These are phyloP conservation scores for Eurois occulta DNA, from an alignment of 2,888 invertebrate species.

Conservation along the genomic window DNA sequence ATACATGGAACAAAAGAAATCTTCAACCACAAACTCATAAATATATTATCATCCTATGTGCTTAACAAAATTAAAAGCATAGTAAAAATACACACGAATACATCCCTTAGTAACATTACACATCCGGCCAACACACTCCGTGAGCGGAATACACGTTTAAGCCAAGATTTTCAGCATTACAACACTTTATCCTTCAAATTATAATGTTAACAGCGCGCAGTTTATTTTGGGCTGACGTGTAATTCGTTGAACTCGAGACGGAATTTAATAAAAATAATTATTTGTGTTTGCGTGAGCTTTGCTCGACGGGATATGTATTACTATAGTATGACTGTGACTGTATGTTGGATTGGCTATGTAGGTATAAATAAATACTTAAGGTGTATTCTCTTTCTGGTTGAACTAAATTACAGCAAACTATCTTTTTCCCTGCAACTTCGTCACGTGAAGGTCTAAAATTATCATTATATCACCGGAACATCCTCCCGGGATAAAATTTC, in stretches of 20 bases:
- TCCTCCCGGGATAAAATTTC: neutral
- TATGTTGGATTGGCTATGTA: neutral
- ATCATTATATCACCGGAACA: neutral
- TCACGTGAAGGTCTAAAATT: neutral
- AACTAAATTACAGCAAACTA: neutral
- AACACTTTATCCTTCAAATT: conserved; percentile 59
- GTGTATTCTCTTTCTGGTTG: neutral
- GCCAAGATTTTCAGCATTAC: conserved; percentile 55
- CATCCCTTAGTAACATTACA: conserved; percentile 22
- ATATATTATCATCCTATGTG: neutral
- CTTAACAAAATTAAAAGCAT: conserved; percentile 7
- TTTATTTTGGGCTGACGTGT: conserved; percentile 57
- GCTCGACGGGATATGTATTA: neutral
- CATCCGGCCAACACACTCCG: conserved; percentile 29
- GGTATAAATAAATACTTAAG: neutral
- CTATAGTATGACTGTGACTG: neutral
- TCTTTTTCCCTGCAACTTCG: neutral
- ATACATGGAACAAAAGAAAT: neutral
- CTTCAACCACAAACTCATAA: neutral
- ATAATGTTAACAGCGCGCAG: conserved; percentile 55
- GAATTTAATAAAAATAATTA: conserved; percentile 50
- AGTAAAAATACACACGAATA: conserved; percentile 15
- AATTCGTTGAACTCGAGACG: conserved; percentile 46
- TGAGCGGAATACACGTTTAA: conserved; percentile 31
- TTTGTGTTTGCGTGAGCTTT: conserved; percentile 1